Evolutionary conservation across 2,113 vertebrate species (phyloP).

Genomic region (Trogon melanurus): DNA sequence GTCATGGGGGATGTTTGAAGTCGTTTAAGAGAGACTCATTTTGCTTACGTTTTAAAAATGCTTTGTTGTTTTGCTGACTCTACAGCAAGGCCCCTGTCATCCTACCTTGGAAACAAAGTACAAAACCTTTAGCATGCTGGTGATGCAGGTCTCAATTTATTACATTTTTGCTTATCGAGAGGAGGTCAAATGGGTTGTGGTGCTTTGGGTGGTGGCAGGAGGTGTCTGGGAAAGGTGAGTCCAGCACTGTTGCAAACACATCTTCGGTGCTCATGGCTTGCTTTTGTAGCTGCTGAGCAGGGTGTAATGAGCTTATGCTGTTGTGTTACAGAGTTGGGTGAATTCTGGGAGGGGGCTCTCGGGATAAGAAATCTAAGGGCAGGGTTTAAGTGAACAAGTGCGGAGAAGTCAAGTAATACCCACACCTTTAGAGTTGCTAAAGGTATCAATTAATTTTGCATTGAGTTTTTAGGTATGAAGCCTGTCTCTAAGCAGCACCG

Average conservation of each 20-base stretch:
- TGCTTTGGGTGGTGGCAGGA: neutral
- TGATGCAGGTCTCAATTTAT: neutral
- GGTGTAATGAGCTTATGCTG: neutral
- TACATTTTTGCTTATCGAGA: neutral
- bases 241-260: fast-evolving
- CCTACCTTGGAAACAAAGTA: neutral
- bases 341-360: neutral
- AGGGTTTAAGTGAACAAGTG: neutral
- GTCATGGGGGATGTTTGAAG: neutral
- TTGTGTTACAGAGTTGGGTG: fast-evolving
- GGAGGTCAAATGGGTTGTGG: neutral
- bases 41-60: neutral
- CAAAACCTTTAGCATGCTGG: neutral
- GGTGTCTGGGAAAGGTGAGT: neutral
- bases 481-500: neutral
- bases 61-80: neutral
- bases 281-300: neutral
- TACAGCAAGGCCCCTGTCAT: neutral
- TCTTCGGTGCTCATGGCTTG: fast-evolving
- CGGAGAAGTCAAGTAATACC: fast-evolving
- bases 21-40: neutral
- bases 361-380: neutral
- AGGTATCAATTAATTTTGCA: neutral
- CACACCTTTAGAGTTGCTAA: neutral
- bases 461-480: neutral